These are phyloP conservation scores for Brachyhypopomus gauderio DNA, from an alignment of 2,113 vertebrate species.

Conservation along the genomic window DNA sequence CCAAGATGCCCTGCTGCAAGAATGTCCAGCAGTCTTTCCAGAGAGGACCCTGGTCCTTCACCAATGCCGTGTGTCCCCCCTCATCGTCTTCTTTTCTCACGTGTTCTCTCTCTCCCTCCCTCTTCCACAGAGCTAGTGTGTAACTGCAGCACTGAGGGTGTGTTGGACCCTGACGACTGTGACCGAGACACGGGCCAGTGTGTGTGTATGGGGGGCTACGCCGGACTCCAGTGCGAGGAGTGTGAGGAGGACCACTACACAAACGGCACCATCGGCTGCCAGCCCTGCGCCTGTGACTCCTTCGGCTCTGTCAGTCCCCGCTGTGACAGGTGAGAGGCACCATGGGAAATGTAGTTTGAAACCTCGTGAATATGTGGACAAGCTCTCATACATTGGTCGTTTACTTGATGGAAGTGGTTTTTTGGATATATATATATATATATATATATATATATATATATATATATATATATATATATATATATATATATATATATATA, in stretches of 20 bases:
- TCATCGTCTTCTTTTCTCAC: neutral
- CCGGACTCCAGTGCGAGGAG: constrained; percentile 74
- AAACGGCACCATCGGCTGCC: constrained; percentile 74
- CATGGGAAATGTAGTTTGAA: constrained; percentile 25
- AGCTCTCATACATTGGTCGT: too few relatives aligned
- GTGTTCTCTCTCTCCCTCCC: constrained; percentile 11
- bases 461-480: too few relatives aligned
- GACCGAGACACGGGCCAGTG: constrained; percentile 73
- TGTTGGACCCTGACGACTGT: constrained; percentile 69
- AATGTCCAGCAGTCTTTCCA: too few relatives aligned
- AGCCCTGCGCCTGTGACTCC: constrained; percentile 75
- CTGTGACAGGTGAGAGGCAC: constrained; percentile 75
- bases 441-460: too few relatives aligned
- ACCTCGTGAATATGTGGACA: too few relatives aligned
- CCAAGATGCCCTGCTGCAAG: too few relatives aligned
- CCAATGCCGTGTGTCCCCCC: neutral
- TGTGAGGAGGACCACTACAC: constrained; percentile 76
- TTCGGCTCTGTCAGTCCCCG: constrained; percentile 67
- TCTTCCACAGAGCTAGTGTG: constrained; percentile 57
- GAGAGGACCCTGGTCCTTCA: too few relatives aligned
- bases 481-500: too few relatives aligned
- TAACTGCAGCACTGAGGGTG: constrained; percentile 78
- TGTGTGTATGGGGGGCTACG: constrained; percentile 69
- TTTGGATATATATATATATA: too few relatives aligned
- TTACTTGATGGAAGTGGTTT: too few relatives aligned